Conservation (phyloP, 2,797 vertebrate genomes). For the Gallinago nigripennis region DNA sequence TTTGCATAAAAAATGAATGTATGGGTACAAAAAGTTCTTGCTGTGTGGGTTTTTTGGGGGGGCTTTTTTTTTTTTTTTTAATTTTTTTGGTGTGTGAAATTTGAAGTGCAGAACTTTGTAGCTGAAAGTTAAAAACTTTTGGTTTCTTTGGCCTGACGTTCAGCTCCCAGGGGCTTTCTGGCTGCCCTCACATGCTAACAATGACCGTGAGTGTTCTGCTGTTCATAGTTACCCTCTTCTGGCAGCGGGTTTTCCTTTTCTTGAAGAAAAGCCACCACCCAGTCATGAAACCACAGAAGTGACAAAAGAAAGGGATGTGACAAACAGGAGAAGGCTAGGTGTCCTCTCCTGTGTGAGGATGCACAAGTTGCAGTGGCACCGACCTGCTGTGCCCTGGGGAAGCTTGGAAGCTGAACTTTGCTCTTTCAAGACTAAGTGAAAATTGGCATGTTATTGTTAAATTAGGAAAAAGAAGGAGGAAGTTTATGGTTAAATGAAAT, state of each 20-base stretch:
- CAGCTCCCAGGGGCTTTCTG: not conserved
- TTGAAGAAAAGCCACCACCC: not conserved
- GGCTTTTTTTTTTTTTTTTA: not conserved
- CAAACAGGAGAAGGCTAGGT: not conserved
- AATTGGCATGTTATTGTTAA: not conserved
- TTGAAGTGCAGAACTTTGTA: not conserved
- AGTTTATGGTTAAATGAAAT: not conserved
- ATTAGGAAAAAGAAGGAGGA: not conserved
- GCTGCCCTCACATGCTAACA: not conserved
- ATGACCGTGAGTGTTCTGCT: fast-evolving
- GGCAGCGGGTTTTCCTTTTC: not conserved
- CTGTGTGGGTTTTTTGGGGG: not conserved
- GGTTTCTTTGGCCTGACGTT: not conserved
- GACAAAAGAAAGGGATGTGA: not conserved
- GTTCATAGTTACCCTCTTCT: not conserved
- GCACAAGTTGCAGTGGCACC: not conserved
- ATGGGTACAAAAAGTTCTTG: not conserved
- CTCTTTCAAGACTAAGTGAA: not conserved
- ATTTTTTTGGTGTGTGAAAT: not conserved
- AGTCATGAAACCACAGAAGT: not conserved
- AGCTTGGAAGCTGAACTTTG: not conserved
- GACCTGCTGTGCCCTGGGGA: not conserved
- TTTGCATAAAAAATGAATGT: not conserved
- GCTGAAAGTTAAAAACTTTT: not conserved
- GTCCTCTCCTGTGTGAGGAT: not conserved